phyloP scores from a whole-genome alignment of 2,797 vertebrate genomes.

The Melanotaenia boesemani region DNA sequence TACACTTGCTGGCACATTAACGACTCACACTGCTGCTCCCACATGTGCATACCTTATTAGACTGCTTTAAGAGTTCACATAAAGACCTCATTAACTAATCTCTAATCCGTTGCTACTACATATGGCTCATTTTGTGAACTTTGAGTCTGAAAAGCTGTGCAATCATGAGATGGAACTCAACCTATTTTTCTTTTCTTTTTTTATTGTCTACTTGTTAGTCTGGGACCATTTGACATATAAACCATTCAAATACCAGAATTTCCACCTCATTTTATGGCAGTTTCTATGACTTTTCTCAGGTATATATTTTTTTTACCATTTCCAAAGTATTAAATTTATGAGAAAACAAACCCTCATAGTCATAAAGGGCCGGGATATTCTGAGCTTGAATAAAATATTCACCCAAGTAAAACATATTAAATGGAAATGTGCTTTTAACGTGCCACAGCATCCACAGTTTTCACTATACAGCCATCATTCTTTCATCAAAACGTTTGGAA shows the following conservation, averaged over 20 bases:
- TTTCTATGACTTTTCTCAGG: neutral
- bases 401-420: neutral
- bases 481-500: no score
- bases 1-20: constrained; percentile 3
- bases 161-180: neutral
- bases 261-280: neutral
- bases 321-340: neutral
- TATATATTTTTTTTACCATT: neutral
- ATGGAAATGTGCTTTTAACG: neutral
- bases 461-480: neutral
- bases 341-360: neutral
- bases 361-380: neutral
- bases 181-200: no score
- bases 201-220: neutral
- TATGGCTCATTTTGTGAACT: neutral
- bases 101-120: neutral
- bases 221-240: neutral
- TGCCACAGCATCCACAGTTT: neutral
- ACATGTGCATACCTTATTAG: constrained; percentile 8
- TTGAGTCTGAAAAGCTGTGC: neutral
- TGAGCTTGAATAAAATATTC: neutral
- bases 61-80: constrained; percentile 13
- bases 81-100: neutral
- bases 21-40: neutral
- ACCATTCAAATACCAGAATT: neutral